phyloP scores from a whole-genome alignment of 1,140 invertebrate genomes.

The Atopsyche davidsoni region DNA sequence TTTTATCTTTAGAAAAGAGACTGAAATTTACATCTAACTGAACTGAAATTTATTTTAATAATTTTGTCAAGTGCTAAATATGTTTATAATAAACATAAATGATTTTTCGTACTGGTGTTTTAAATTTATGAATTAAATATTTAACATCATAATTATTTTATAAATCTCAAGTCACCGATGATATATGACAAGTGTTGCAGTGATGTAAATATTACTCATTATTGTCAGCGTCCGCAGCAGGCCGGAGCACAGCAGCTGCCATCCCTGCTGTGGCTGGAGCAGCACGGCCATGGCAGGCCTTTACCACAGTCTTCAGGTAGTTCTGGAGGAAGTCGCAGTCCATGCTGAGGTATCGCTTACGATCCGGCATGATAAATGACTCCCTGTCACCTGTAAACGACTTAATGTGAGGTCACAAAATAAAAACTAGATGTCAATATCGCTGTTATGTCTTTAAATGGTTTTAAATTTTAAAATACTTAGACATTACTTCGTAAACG shows the following conservation, averaged over 20 bases:
- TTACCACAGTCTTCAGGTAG: slow-evolving; percentile 58
- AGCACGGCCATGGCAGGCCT: slow-evolving; percentile 55
- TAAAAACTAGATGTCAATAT: no score
- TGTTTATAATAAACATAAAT: neutral
- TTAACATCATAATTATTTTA: neutral
- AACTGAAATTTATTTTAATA: no score
- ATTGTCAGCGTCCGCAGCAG: slow-evolving; percentile 39
- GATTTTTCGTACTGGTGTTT: no score
- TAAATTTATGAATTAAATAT: no score
- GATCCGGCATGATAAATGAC: slow-evolving; percentile 61
- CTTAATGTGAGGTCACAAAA: neutral
- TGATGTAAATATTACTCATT: no score
- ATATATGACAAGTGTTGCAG: no score
- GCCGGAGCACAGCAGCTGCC: slow-evolving; percentile 54
- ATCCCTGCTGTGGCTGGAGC: slow-evolving; percentile 67
- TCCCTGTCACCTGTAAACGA: slow-evolving; percentile 44
- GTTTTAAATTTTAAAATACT: no score
- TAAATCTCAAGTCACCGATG: no score
- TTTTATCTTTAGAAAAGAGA: no score
- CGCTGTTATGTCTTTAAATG: no score
- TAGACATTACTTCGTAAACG: neutral
- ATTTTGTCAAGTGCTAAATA: neutral
- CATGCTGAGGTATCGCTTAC: slow-evolving; percentile 64
- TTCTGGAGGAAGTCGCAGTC: slow-evolving; percentile 55
- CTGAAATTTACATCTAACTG: no score